phyloP scores from a whole-genome alignment of 2,797 vertebrate genomes.

The Gymnoscopelus microlampas region DNA sequence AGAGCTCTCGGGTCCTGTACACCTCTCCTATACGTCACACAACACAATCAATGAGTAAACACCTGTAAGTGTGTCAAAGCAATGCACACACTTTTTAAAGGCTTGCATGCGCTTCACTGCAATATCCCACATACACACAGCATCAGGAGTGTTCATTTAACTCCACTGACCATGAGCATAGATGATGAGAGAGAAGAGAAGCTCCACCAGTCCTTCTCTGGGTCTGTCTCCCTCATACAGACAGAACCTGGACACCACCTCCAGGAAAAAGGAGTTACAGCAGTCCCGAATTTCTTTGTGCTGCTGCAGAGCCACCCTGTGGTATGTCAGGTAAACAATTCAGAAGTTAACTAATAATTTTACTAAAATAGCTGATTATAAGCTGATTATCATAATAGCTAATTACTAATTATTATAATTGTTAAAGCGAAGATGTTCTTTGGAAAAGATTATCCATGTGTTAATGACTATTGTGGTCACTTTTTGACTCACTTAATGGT shows the following conservation, averaged over 20 bases:
- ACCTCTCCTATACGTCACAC: conserved; percentile 63
- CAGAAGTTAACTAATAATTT: too few relatives aligned
- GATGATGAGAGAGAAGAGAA: conserved; percentile 82
- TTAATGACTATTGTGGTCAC: too few relatives aligned
- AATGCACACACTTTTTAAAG: too few relatives aligned
- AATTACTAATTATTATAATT: too few relatives aligned
- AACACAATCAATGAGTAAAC: neutral
- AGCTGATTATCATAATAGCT: too few relatives aligned
- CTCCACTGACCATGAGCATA: conserved; percentile 68
- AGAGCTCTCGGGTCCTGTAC: conserved; percentile 78
- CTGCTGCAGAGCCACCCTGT: conserved; percentile 66
- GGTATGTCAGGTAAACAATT: neutral
- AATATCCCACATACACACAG: too few relatives aligned
- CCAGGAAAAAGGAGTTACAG: conserved; percentile 84
- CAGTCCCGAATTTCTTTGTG: conserved; percentile 52
- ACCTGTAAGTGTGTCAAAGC: neutral
- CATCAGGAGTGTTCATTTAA: too few relatives aligned
- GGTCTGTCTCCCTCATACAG: conserved; percentile 67
- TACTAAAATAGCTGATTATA: too few relatives aligned
- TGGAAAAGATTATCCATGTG: too few relatives aligned
- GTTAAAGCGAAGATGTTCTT: too few relatives aligned
- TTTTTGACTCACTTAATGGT: conserved; percentile 58
- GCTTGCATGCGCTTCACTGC: too few relatives aligned
- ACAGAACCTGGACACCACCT: conserved; percentile 82
- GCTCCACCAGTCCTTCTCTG: conserved; percentile 71